These are phyloP conservation scores for Meda fulgida DNA, from an alignment of 2,797 vertebrate species.

Conservation along the genomic window DNA sequence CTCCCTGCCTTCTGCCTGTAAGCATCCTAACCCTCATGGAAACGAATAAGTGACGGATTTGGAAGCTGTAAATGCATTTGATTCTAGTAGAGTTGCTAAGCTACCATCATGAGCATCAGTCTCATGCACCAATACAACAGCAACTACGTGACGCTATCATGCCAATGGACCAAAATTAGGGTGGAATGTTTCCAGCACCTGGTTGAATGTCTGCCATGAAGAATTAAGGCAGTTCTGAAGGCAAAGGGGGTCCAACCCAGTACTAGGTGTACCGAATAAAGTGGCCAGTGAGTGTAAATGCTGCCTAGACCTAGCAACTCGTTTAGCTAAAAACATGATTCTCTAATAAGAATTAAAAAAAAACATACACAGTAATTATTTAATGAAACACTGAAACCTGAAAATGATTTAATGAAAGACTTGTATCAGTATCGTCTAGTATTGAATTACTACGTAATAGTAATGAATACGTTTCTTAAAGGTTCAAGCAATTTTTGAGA, in stretches of 20 bases:
- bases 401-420: too few species aligned
- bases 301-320: background rate
- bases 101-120: background rate
- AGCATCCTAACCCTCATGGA: background rate
- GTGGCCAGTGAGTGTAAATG: background rate
- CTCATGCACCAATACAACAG: background rate
- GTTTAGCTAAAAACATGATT: background rate
- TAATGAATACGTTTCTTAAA: background rate
- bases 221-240: background rate
- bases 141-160: background rate
- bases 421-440: background rate
- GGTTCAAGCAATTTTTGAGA: background rate
- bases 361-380: background rate
- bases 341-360: background rate
- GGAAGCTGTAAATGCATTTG: background rate
- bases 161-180: background rate
- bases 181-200: background rate
- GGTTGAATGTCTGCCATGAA: background rate
- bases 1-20: background rate
- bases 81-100: conserved; percentile 12
- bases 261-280: background rate
- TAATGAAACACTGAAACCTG: background rate
- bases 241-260: background rate
- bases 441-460: too few species aligned
- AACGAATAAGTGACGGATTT: background rate